Percentiles rank a stretch among this genome's conserved stretches.
phyloP scores from a whole-genome alignment of 2,113 vertebrate genomes.

The Campylomormyrus numenius region DNA sequence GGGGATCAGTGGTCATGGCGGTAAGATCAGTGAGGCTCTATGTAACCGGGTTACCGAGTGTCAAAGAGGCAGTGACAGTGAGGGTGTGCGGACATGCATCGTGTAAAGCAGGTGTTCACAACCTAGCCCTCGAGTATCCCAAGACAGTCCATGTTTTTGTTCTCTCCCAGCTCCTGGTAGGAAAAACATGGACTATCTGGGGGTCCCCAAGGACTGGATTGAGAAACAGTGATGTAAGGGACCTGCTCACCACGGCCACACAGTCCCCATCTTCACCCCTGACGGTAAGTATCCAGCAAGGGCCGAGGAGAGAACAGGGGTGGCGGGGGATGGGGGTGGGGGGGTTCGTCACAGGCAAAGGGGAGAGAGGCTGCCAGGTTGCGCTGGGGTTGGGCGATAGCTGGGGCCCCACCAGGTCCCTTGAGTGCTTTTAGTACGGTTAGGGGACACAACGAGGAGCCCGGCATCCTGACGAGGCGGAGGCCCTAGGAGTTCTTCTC shows the following conservation, averaged over 20 bases:
- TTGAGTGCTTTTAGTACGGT: conserved; percentile 66
- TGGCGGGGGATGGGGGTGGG: background rate
- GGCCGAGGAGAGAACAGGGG: conserved; percentile 25
- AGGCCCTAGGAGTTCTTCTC: conserved; percentile 84
- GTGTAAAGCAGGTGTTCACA: conserved; percentile 35
- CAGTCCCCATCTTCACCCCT: conserved; percentile 35
- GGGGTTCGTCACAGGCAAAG: background rate
- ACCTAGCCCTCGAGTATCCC: background rate
- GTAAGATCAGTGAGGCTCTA: conserved; percentile 32
- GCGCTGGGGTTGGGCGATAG: conserved; percentile 23
- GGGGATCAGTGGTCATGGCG: background rate
- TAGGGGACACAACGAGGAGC: conserved; percentile 52
- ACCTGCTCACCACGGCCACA: conserved; percentile 36
- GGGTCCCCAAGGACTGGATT: background rate
- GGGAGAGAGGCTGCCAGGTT: conserved; percentile 19
- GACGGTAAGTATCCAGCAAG: conserved; percentile 44
- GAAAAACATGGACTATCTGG: background rate
- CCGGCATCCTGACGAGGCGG: conserved; percentile 30
- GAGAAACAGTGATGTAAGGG: background rate
- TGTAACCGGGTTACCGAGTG: conserved; percentile 45
- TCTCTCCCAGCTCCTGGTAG: background rate
- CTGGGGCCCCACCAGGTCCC: conserved; percentile 41
- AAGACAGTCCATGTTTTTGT: background rate
- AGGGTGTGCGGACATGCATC: conserved; percentile 30
- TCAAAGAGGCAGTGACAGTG: conserved; percentile 42